Evolutionary conservation across 1,140 invertebrate species (phyloP), one percentile per base, ranked within the genome.

Genomic region (Psilanteris sp.): DNA sequence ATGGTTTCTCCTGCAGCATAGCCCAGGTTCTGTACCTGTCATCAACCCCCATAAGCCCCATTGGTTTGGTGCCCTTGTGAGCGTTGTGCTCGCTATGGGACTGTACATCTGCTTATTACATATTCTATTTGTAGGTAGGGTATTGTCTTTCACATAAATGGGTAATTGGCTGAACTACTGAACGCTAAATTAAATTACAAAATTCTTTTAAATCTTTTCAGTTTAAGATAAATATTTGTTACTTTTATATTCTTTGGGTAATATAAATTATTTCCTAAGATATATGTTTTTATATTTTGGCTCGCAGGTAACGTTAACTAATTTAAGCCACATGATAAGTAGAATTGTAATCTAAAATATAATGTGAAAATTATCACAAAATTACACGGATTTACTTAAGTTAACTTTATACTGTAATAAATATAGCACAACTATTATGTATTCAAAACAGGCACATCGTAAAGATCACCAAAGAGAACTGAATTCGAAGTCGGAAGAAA

Each of bases 101-200:
- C 48, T 55, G 57, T 39, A 34, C 7, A 18, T 55, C 70, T 54
- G 76, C 68, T 77, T 78, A 81, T 81, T 81, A 74, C 71, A 77
- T 79, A 82, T 81, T 80, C 77, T 29, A 68, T 54, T 59, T 59
- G 50, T 22, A 54, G 41, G 34, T 59, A 66, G 37, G 36, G 43
- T 36, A 71, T 62, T 71, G 55, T 71, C 55, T 55, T 61, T 52
- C 14, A 13, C 48, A 32, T 26, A 48, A 29, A 43, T 26, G 15
- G 8, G 31, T 54, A 71, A 71, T 71, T 61, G 41, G 7, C 9
- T n/a, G n/a, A n/a, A n/a, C n/a, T n/a, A n/a, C n/a, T n/a, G n/a
- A n/a, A n/a, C n/a, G n/a, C n/a, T n/a, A n/a, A n/a, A n/a, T n/a
- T n/a, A n/a, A n/a, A n/a, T n/a, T n/a, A n/a, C n/a, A n/a, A n/a